These are phyloP conservation scores for Lophius americanus DNA, from an alignment of 2,797 vertebrate species.

Conservation along the genomic window DNA sequence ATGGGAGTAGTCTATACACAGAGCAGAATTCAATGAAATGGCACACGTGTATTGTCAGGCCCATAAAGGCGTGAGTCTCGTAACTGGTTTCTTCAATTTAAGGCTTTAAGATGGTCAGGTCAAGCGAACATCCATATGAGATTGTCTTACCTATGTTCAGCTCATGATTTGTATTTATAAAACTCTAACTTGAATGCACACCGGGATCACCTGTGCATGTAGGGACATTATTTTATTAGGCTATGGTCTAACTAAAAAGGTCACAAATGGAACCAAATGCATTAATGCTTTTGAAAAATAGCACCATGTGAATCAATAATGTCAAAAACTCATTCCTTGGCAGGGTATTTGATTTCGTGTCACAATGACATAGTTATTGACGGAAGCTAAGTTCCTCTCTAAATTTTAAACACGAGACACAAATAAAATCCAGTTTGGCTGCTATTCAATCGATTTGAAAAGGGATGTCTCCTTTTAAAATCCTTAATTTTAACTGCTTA, in stretches of 20 bases:
- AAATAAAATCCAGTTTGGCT: background rate
- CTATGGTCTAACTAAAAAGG: background rate
- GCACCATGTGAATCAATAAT: background rate
- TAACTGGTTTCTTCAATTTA: no score
- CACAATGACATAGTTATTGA: background rate
- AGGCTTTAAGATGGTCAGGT: background rate
- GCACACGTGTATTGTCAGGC: no score
- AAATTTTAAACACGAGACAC: background rate
- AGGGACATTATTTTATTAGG: background rate
- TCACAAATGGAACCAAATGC: background rate
- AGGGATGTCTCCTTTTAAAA: background rate
- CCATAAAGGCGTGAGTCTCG: no score
- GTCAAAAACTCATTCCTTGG: background rate
- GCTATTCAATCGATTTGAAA: no score
- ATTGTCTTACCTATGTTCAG: background rate
- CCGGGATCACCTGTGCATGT: background rate
- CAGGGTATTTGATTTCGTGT: background rate
- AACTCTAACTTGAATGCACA: background rate
- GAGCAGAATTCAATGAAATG: no score
- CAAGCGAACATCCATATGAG: constrained; percentile 1
- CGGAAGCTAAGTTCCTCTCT: constrained; percentile 1
- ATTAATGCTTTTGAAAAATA: background rate
- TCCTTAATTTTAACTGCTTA: background rate
- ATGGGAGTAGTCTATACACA: no score
- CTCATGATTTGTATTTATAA: constrained; percentile 1